Evolutionary conservation across 2,797 vertebrate genomes (phyloP), one percentile per base, ranked within the genome.

Genomic region (Cynodonichthys magdalenae): DNA sequence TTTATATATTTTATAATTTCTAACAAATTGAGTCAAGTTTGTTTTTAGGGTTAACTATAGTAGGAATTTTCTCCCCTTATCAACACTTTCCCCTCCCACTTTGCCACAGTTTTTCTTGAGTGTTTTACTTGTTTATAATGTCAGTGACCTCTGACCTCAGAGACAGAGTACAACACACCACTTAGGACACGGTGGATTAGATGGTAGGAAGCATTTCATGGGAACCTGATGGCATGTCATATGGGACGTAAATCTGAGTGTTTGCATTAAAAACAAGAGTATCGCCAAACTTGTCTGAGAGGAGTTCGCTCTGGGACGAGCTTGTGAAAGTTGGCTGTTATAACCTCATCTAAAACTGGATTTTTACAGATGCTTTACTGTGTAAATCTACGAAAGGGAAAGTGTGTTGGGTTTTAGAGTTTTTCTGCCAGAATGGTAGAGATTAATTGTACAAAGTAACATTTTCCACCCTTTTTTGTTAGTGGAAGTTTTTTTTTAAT

Each of bases 141-240:
- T 77, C 62, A 15, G 56, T 55, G 75, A 75, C 80, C 65, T 82
- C 64, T 75, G 80, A 82, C 70, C 77, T 65, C 15, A n/a, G 71
- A 65, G 63, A 65, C 58, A 54, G 65, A 55, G 64, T 51, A 59
- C 69, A 64, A 63, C 55, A 44, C 54, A 20, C 46, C 20, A 53
- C 69, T 39, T 69, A 72, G 53, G 66, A 68, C 59, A 42, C 47
- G 47, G 56, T 20, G n/a, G 18, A 53, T 56, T 1, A 48, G 58
- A 64, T 59, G 53, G 61, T 71, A 8, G 51, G 63, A 75, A 76
- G 59, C 61, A 66, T 75, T 78, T 81, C 48, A 63, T 45, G 45
- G 46, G 68, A 75, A 17, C 53, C 39, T 24, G 48, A 71, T 15
- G 5, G 27, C 12, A 39, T 36, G 64, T 69, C 59, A 62, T 53